Evolutionary conservation across 2,888 invertebrate genomes (phyloP), one percentile per base, ranked within the genome.

Genomic region (Cephus pygmeus): DNA sequence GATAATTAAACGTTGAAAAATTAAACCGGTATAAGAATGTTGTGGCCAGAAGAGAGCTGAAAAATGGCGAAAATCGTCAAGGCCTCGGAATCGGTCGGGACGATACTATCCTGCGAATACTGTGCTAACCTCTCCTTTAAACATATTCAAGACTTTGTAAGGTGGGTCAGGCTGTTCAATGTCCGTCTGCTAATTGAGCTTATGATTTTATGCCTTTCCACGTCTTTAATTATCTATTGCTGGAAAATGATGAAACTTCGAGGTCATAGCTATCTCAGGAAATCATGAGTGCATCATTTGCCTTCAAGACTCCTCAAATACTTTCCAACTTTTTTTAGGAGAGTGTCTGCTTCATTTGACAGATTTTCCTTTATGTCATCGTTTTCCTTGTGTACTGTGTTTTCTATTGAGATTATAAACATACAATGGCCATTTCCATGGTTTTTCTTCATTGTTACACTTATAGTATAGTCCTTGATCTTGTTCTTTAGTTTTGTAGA

Each of bases 51-150:
- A 34, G 71, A 40, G 68, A 78, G 79, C 69, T 78, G 74, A 80
- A 88, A 88, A 83, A 91, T 91, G 91, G 90, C 90, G 81, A 91
- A 88, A 83, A 87, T 89, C 79, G 84, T 88, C 78, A 90, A 87
- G 81, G 83, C 85, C 80, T 82, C 86, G 69, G 90, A 89, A 75
- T 78, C 86, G 34, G 77, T 85, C 30, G 69, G 86, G 69, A 85
- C 86, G 79, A 83, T 87, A 81, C 82, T 90, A 77, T 80, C 85
- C 73, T 91, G 91, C 83, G 91, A 91, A 82, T 88, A 91, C 82
- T 91, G 91, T 76, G 69, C 87, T 87, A 90, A 91, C 89, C 90
- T 90, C 82, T 86, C 87, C 80, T 91, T 91, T 82, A 91, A 91
- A 79, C 87, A 90, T 78, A 88, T 89, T 79, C 89, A 89, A 82